Conservation (phyloP, 2,113 vertebrate genomes). For the Taxidea taxus region DNA sequence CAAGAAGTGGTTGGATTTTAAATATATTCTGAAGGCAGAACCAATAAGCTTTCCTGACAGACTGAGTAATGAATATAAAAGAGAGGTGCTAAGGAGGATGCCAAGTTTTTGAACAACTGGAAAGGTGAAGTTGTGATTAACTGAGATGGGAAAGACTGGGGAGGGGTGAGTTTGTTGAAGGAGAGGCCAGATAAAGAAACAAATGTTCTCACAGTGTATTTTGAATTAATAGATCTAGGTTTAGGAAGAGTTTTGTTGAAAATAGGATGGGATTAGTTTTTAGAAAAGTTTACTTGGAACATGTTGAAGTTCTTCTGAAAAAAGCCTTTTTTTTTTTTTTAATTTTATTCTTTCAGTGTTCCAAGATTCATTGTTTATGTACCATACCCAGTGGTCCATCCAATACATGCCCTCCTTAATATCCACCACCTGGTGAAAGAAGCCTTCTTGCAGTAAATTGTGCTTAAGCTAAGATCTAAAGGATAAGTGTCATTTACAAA, state of each 20-base stretch:
- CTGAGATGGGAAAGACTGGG: not conserved
- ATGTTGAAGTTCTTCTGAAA: not conserved
- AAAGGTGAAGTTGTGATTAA: not conserved
- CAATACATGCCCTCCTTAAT: no score
- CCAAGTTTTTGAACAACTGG: not conserved
- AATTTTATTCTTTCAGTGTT: no score
- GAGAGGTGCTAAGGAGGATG: not conserved
- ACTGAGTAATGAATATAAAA: not conserved
- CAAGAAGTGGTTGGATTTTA: not conserved
- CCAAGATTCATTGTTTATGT: no score
- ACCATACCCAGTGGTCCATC: no score
- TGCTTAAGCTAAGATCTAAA: not conserved
- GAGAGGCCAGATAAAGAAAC: not conserved
- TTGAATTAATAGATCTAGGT: not conserved
- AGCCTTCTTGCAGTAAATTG: not conserved
- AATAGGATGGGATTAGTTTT: not conserved
- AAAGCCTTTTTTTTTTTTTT: not conserved
- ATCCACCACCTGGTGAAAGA: not conserved
- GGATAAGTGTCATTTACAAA: no score
- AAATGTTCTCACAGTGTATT: not conserved
- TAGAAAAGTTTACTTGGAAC: not conserved
- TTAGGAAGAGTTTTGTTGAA: not conserved
- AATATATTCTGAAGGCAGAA: not conserved
- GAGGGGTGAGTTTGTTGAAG: not conserved
- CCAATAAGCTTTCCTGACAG: not conserved